Conservation (phyloP, 1,140 invertebrate species). For the Triops cancriformis region DNA sequence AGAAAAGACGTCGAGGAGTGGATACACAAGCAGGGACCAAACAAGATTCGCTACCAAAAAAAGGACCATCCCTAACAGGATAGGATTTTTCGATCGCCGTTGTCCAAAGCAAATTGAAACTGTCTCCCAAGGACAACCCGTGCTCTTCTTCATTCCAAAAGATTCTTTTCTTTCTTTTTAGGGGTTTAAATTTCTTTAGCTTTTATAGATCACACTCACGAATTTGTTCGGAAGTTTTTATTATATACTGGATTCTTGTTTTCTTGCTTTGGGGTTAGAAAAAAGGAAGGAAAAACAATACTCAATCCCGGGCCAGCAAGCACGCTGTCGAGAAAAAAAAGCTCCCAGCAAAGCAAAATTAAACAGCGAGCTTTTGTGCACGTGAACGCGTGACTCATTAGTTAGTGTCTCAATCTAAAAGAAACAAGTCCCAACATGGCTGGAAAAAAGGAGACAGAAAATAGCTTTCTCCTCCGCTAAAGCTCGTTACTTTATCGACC, state of each 20-base stretch:
- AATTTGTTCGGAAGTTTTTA: neutral
- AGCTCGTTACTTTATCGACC: neutral
- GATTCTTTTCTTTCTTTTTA: neutral
- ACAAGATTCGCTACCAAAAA: neutral
- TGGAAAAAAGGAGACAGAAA: neutral
- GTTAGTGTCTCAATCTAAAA: constrained; percentile 6
- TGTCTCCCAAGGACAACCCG: neutral
- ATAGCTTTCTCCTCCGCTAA: neutral
- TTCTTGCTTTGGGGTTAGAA: neutral
- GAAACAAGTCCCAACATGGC: neutral
- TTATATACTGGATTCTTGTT: neutral
- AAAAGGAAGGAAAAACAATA: neutral
- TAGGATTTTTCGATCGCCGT: neutral
- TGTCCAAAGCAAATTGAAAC: constrained; percentile 14
- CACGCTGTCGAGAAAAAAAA: neutral
- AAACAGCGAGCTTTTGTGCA: constrained; percentile 3
- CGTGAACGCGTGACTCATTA: constrained; percentile 9
- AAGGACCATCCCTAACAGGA: neutral
- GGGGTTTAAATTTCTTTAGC: neutral
- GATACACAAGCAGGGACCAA: neutral
- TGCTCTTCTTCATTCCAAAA: constrained; percentile 14
- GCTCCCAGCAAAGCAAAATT: neutral
- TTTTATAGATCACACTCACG: neutral
- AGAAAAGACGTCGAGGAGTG: neutral
- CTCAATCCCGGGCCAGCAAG: neutral